phyloP scores from a whole-genome alignment of 1,140 invertebrate genomes.

The Diorhabda sublineata region DNA sequence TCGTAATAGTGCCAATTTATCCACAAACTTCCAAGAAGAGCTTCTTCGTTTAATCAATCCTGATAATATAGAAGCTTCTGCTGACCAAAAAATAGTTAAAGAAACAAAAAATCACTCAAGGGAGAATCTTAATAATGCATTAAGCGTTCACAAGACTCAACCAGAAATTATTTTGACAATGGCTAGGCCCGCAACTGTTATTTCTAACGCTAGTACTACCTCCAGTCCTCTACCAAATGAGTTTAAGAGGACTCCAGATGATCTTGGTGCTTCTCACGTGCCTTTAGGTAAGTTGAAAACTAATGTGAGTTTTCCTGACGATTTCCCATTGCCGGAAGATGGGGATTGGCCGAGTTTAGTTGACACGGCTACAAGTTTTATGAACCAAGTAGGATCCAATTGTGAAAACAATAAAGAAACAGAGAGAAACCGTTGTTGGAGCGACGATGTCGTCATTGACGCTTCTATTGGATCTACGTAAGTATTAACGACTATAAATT shows the following conservation, averaged over 20 bases:
- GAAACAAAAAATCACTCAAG: conserved; percentile 44
- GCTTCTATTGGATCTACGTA: conserved; percentile 45
- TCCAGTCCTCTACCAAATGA: conserved; percentile 58
- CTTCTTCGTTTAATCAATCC: conserved; percentile 85
- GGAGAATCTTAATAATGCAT: conserved; percentile 53
- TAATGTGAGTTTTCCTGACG: conserved; percentile 31
- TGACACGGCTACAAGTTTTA: conserved; percentile 69
- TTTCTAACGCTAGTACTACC: conserved; percentile 61
- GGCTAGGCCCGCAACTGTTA: conserved; percentile 68
- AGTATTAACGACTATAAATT: conserved; percentile 23
- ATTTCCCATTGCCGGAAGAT: conserved; percentile 57
- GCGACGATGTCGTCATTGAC: conserved; percentile 44
- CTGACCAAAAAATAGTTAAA: conserved; percentile 33
- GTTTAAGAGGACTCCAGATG: conserved; percentile 35
- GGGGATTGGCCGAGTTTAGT: conserved; percentile 76
- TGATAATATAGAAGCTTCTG: conserved; percentile 60
- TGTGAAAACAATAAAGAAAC: conserved; percentile 28
- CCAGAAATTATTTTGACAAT: conserved; percentile 67
- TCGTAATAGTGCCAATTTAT: conserved; percentile 61
- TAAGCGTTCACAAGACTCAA: conserved; percentile 40
- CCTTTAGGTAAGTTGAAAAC: conserved; percentile 30
- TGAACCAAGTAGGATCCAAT: conserved; percentile 53
- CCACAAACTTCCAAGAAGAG: conserved; percentile 78
- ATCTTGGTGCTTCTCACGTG: conserved; percentile 30
- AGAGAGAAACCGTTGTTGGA: conserved; percentile 23